These are phyloP conservation scores for Cyclina sinensis DNA, from an alignment of 1,140 invertebrate species.

Conservation along the genomic window DNA sequence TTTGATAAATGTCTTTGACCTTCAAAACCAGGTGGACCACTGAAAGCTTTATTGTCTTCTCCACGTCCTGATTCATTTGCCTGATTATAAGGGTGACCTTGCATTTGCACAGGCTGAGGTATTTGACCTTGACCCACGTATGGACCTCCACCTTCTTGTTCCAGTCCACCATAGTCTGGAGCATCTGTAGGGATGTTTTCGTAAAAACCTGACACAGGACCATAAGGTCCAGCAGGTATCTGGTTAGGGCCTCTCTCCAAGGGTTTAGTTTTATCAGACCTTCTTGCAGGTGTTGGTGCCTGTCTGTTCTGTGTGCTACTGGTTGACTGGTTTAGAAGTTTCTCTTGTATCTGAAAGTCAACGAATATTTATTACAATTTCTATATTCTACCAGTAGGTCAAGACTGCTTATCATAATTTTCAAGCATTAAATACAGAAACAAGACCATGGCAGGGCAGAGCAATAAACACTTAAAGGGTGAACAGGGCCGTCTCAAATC, in stretches of 20 bases:
- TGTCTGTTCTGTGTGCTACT: no score
- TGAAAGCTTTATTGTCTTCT: not conserved
- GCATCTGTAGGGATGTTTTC: not conserved
- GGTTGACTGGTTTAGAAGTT: no score
- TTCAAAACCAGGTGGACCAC: not conserved
- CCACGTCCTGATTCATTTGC: not conserved
- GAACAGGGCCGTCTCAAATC: no score
- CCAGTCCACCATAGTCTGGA: not conserved
- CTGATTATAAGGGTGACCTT: not conserved
- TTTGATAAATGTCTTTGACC: not conserved
- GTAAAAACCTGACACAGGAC: constrained; percentile 20
- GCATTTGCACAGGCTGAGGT: not conserved
- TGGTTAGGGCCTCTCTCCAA: not conserved
- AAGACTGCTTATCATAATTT: no score
- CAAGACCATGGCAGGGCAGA: no score
- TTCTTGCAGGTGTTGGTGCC: not conserved
- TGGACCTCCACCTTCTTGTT: not conserved
- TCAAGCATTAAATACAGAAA: no score
- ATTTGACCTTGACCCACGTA: not conserved
- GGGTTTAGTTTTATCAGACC: not conserved
- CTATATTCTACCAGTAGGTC: no score
- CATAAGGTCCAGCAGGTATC: not conserved
- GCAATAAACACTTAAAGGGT: no score
- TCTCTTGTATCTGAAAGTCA: no score
- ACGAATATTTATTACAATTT: no score